Conservation (phyloP, 92 coral and sea anemone species). For the Muricea muricata region DNA sequence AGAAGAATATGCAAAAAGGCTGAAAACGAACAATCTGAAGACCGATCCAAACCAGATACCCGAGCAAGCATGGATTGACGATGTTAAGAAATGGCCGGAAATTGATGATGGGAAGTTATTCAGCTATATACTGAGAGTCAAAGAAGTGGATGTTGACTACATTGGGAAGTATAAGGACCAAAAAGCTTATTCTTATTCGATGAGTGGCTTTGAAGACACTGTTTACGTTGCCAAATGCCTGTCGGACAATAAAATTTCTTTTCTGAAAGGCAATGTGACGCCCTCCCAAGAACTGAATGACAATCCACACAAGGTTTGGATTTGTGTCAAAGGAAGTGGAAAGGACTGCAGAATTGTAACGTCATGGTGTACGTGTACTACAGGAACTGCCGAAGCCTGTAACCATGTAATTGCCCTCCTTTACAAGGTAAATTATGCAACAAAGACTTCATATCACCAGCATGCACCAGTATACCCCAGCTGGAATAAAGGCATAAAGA, state of each 20-base stretch:
- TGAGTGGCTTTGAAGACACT: slow-evolving; percentile 66
- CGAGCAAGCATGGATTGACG: slow-evolving; percentile 7
- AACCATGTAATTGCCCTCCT: too few relatives aligned
- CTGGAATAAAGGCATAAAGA: too few relatives aligned
- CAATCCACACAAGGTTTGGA: slow-evolving; percentile 26
- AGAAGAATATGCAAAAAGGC: slow-evolving; percentile 45
- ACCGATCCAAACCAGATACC: slow-evolving; percentile 47
- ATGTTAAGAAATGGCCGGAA: slow-evolving; percentile 25
- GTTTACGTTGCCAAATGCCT: slow-evolving; percentile 11
- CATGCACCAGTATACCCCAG: too few relatives aligned
- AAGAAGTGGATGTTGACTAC: slow-evolving; percentile 70
- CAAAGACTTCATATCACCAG: slow-evolving; percentile 34
- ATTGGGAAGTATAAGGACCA: slow-evolving; percentile 67
- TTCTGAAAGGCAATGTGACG: slow-evolving; percentile 31
- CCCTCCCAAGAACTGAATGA: slow-evolving; percentile 14
- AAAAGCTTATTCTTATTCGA: slow-evolving; percentile 63
- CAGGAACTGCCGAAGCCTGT: slow-evolving; percentile 38
- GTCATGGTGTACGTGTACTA: slow-evolving; percentile 30
- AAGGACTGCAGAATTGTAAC: background rate
- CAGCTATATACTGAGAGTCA: slow-evolving; percentile 61
- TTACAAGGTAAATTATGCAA: slow-evolving; percentile 11
- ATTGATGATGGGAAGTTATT: too few relatives aligned
- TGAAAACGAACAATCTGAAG: slow-evolving; percentile 39
- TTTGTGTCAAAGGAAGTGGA: slow-evolving; percentile 1
- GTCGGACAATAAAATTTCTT: background rate